Base-by-base conservation (phyloP, 1,140 invertebrate genomes). In the Calliphora vicina region DNA sequence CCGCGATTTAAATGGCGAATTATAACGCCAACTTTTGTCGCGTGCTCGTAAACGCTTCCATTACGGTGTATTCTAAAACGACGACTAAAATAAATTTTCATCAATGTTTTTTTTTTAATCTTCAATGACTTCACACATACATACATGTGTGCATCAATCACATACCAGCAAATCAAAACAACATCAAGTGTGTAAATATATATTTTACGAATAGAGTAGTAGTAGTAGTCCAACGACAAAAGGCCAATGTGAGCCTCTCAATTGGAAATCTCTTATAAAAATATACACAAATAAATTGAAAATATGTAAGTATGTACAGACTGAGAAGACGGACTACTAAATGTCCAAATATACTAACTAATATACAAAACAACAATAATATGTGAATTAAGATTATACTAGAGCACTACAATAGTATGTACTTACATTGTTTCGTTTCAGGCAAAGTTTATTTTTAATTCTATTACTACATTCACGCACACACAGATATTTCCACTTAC, bases 1-100 rank as follows among this genome's bases (percentile, higher is more conserved):
- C 74, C 74, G 74, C 74, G 74, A 78, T 78, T 43, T 78, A 78
- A 78, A 78, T 78, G 74, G 74, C 74, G 74, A 43, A 43, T 78
- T 78, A 78, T 20, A 78, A 20, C 74, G 74, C 74, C 74, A 78
- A 78, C 74, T 78, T 78, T 78, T 45, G 74, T 78, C 74, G 74
- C 74, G 74, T 78, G 74, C 74, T 78, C 74, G 42, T 43, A 43
- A 78, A 23, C 74, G 74, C 17, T 78, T 78, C 74, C 74, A 78
- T 78, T 78, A 20, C 35, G 42, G 20, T 25, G 74, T 45, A 78
- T 45, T 25, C 35, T 78, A 78, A 78, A 43, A 43, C 20, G 42
- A 78, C 74, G 42, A 78, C 74, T 78, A 78, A 78, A 78, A 50
- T 74, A 50, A 74, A 74, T 74, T 74, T 29, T 27, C 72, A 74